Conservation (phyloP, 2,797 vertebrate species). For the Picus viridis region DNA sequence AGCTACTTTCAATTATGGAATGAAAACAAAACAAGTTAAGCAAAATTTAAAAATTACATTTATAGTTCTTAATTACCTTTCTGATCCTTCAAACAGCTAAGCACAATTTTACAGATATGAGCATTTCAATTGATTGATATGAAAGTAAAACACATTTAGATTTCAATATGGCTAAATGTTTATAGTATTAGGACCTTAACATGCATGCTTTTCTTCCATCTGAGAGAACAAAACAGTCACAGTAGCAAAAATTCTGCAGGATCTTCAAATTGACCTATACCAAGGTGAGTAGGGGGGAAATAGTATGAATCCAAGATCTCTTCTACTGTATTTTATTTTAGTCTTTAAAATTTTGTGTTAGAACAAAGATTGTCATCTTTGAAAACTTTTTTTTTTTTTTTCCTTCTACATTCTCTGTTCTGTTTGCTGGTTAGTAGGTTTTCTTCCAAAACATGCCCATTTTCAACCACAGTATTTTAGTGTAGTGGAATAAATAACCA, state of each 20-base stretch:
- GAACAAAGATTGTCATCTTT: constrained; percentile 73
- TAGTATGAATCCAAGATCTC: constrained; percentile 58
- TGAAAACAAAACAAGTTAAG: constrained; percentile 70
- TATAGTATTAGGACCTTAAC: constrained; percentile 4
- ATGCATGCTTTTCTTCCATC: constrained; percentile 3
- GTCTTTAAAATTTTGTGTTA: constrained; percentile 69
- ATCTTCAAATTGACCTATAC: constrained; percentile 71
- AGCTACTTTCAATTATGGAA: constrained; percentile 66
- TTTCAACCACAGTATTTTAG: constrained; percentile 75
- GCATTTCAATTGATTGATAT: neutral
- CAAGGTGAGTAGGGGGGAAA: constrained; percentile 6
- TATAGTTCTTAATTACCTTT: constrained; percentile 35
- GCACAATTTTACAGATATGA: neutral
- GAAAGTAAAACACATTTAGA: neutral
- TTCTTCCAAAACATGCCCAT: constrained; percentile 68
- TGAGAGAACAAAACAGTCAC: constrained; percentile 22
- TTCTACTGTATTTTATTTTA: constrained; percentile 76
- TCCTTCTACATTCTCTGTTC: constrained; percentile 45
- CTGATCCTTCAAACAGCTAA: neutral
- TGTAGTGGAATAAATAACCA: constrained; percentile 75
- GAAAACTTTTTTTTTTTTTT: constrained; percentile 79
- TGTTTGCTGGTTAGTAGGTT: neutral
- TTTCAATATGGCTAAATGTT: neutral
- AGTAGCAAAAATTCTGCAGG: constrained; percentile 51
- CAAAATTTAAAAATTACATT: constrained; percentile 39